Conservation (phyloP, 2,888 invertebrate genomes). For the Tinea pellionella region DNA sequence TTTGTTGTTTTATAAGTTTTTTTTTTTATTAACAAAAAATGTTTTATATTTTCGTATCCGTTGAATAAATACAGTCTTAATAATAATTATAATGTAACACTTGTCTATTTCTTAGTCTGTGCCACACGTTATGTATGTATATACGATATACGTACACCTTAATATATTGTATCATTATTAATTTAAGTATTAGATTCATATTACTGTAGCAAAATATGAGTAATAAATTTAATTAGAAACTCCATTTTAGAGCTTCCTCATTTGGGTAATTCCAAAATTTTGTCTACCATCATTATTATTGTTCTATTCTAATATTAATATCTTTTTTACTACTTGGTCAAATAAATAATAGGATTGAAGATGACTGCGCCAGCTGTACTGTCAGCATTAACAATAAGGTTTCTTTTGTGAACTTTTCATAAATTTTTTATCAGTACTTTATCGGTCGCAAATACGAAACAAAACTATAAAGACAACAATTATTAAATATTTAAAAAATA, state of each 20-base stretch:
- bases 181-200: conserved; percentile 45
- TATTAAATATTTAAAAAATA: too few relatives aligned
- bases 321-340: neutral
- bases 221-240: conserved; percentile 41
- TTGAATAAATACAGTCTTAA: neutral
- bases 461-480: too few relatives aligned
- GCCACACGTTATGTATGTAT: neutral
- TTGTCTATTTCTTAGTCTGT: neutral
- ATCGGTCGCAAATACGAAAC: too few relatives aligned
- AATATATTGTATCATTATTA: conserved; percentile 36
- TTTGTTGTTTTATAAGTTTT: neutral
- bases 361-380: too few relatives aligned
- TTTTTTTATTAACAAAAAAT: neutral
- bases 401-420: too few relatives aligned
- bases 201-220: conserved; percentile 41
- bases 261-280: conserved; percentile 29
- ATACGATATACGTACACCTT: conserved; percentile 36
- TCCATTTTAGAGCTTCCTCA: conserved; percentile 58
- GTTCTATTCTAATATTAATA: neutral
- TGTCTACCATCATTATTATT: conserved; percentile 15
- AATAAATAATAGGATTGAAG: too few relatives aligned
- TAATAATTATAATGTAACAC: too few relatives aligned
- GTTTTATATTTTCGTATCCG: too few relatives aligned
- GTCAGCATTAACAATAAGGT: too few relatives aligned
- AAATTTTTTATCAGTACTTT: too few relatives aligned